Percentiles rank a stretch among this genome's conserved stretches.
phyloP scores from a whole-genome alignment of 2,113 vertebrate genomes.

The Lagopus muta region DNA sequence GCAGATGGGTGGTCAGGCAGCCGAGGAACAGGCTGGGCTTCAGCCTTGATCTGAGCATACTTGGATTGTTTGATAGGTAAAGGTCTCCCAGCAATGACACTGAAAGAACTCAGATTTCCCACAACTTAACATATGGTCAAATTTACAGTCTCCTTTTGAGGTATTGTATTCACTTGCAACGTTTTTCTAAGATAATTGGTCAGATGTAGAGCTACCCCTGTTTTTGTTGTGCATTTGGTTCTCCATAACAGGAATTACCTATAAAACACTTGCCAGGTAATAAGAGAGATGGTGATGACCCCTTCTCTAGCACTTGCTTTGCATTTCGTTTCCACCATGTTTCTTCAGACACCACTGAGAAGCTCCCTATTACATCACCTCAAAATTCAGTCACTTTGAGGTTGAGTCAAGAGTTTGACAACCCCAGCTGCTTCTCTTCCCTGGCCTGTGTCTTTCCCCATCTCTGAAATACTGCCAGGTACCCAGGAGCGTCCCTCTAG shows the following conservation, averaged over 20 bases:
- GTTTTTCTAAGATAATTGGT: background rate
- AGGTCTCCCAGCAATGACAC: background rate
- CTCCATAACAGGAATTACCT: background rate
- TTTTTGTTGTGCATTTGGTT: background rate
- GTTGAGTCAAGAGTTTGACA: background rate
- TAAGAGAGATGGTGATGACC: background rate
- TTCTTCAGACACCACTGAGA: background rate
- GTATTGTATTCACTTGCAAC: background rate
- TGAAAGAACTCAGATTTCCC: background rate
- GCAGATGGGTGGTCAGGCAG: background rate
- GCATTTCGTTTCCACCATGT: background rate
- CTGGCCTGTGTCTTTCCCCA: background rate
- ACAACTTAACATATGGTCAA: background rate
- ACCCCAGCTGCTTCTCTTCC: background rate
- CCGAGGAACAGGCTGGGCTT: background rate
- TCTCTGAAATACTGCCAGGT: background rate
- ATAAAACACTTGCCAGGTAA: background rate
- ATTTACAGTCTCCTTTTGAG: background rate
- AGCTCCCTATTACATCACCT: background rate
- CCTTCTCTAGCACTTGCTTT: background rate
- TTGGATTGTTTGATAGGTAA: background rate
- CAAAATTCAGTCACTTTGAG: background rate
- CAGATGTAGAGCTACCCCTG: background rate
- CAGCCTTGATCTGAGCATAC: background rate
- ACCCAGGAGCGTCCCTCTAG: background rate